A percentile compares a stretch with the other conserved stretches of the same genome.
Evolutionary conservation across 2,113 vertebrate species (phyloP).

Genomic region (Fulica atra): DNA sequence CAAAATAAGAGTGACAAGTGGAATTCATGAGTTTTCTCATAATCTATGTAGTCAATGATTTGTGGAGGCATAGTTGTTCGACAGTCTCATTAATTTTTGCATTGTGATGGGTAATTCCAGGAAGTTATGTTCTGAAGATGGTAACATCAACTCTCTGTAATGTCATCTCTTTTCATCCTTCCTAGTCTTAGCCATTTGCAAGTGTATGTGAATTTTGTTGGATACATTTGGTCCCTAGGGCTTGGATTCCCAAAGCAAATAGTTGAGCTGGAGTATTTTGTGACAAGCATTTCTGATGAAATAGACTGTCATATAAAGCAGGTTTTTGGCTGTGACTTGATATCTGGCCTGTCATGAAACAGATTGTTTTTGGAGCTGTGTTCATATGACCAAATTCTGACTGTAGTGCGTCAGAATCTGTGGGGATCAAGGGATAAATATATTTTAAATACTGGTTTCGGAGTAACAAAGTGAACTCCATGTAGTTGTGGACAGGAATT

Average conservation of each 20-base stretch:
- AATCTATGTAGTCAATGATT: background rate
- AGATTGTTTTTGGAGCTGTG: background rate
- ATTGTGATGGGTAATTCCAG: background rate
- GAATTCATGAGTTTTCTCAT: background rate
- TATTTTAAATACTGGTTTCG: background rate
- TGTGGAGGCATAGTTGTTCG: background rate
- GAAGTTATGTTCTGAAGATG: background rate
- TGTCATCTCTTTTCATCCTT: background rate
- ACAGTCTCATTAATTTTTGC: background rate
- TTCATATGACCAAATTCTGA: background rate
- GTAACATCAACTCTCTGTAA: background rate
- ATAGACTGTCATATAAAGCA: conserved; percentile 34
- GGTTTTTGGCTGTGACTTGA: conserved; percentile 2
- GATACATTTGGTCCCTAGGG: background rate
- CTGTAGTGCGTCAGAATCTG: background rate
- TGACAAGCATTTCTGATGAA: conserved; percentile 4
- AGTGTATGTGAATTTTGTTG: background rate
- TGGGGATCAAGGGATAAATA: background rate
- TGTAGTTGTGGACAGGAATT: background rate
- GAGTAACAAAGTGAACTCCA: background rate
- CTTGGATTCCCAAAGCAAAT: background rate
- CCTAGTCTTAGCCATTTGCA: background rate
- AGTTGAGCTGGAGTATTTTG: background rate
- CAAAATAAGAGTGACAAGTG: background rate
- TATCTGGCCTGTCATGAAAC: background rate